Evolutionary conservation across 2,888 invertebrate species (phyloP), one percentile per base, ranked within the genome.

Genomic region (Tubiluchus corallicola): DNA sequence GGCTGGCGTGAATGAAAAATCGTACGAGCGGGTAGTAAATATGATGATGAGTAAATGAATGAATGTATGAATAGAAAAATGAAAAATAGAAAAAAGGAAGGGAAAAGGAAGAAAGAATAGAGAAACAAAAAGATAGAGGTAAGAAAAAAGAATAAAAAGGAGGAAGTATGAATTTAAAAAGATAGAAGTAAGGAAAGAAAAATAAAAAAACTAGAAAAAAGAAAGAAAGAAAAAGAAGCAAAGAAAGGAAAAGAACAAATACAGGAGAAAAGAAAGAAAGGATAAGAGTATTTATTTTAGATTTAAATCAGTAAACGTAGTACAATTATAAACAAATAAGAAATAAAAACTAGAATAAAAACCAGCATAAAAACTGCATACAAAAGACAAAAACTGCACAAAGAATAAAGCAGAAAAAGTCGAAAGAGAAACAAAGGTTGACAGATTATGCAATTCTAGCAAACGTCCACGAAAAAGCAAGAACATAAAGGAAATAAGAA

Each of bases 121-220:
- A 29, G 29, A 29, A 29, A n/a, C 5, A 29, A n/a, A 29, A 29
- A n/a, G n/a, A 29, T 5, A 29, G n/a, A n/a, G n/a, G n/a, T 5
- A 29, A 29, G 29, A 29, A 29, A n/a, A 29, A 29, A n/a, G n/a
- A 29, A n/a, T 9, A 29, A n/a, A 29, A 29, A n/a, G n/a, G n/a
- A n/a, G n/a, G n/a, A n/a, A 29, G n/a, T 5, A 29, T 9, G 29
- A 29, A 29, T 5, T 9, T 9, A n/a, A 29, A 29, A n/a, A 29
- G n/a, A n/a, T 9, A 29, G 29, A 29, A 29, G 29, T 9, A 29
- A n/a, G n/a, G n/a, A n/a, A 29, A 29, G 29, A 29, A 29, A n/a
- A 29, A 29, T 5, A 29, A 29, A n/a, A 29, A 29, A n/a, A 29
- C 5, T 5, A 29, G n/a, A n/a, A 29, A 29, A n/a, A 29, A 29